A percentile compares a stretch with the other conserved stretches of the same genome.
phyloP scores from a whole-genome alignment of 2,113 vertebrate species.

The Spilogale gracilis region DNA sequence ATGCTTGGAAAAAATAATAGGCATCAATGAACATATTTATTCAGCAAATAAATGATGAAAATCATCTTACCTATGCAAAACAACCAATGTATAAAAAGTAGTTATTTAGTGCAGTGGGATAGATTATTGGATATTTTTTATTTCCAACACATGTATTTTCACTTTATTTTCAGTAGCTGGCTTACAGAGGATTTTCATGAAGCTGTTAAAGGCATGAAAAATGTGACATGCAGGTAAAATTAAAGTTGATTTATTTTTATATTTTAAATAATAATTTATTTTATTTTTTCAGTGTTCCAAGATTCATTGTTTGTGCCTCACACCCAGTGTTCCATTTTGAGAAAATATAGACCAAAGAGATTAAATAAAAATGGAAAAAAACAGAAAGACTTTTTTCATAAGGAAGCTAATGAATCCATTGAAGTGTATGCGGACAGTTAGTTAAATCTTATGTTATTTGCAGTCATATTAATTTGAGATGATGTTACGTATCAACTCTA shows the following conservation, averaged over 20 bases:
- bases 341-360: not conserved
- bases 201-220: not conserved
- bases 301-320: too few species aligned
- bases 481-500: not conserved
- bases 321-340: not conserved
- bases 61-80: not conserved
- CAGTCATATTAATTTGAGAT: not conserved
- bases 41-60: not conserved
- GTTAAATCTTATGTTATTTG: not conserved
- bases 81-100: not conserved
- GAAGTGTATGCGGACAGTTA: not conserved
- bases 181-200: not conserved
- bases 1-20: not conserved
- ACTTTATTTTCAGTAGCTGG: not conserved
- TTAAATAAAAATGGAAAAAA: not conserved
- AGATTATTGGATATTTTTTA: not conserved
- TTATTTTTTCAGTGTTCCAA: too few species aligned
- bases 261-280: too few species aligned
- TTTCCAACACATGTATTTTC: slow-evolving; percentile 21
- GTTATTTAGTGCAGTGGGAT: not conserved
- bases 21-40: not conserved
- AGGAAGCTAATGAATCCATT: not conserved
- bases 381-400: not conserved
- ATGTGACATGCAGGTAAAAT: not conserved
- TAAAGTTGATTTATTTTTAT: not conserved